phyloP scores from a whole-genome alignment of 2,113 vertebrate species.

The Haemorhous mexicanus region DNA sequence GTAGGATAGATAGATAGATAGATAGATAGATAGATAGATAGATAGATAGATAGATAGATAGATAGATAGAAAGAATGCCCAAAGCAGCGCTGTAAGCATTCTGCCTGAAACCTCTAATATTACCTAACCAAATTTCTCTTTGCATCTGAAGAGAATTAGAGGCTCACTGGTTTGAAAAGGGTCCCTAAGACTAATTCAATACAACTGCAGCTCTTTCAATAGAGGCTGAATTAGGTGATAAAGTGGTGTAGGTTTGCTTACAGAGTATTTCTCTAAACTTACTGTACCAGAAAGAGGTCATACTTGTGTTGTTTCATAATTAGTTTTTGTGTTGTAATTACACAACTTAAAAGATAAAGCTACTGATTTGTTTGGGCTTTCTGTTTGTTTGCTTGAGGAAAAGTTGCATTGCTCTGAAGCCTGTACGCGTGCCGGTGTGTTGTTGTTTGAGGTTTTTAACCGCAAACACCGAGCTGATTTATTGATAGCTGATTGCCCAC shows the following conservation, averaged over 20 bases:
- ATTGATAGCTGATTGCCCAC: not conserved
- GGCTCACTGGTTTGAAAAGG: not conserved
- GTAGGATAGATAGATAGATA: not conserved
- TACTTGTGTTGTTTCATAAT: not conserved
- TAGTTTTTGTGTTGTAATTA: not conserved
- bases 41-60: not conserved
- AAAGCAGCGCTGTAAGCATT: not conserved
- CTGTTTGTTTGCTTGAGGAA: not conserved
- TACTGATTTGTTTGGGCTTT: not conserved
- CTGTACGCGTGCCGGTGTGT: not conserved
- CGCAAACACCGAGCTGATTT: not conserved
- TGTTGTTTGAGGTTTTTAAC: not conserved
- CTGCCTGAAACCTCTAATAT: not conserved
- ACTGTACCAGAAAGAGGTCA: not conserved
- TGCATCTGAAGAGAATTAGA: constrained; percentile 59
- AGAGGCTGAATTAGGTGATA: not conserved
- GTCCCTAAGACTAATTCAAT: constrained; percentile 11
- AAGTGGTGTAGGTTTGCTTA: not conserved
- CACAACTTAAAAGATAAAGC: not conserved
- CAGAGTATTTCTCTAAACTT: not conserved
- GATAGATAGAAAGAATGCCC: not conserved
- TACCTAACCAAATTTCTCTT: not conserved
- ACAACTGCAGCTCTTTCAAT: not conserved
- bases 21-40: not conserved
- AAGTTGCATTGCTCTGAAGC: not conserved